A percentile compares a stretch with the other conserved stretches of the same genome.
Conservation (phyloP, 2,797 vertebrate genomes). For the Fundulus diaphanus region DNA sequence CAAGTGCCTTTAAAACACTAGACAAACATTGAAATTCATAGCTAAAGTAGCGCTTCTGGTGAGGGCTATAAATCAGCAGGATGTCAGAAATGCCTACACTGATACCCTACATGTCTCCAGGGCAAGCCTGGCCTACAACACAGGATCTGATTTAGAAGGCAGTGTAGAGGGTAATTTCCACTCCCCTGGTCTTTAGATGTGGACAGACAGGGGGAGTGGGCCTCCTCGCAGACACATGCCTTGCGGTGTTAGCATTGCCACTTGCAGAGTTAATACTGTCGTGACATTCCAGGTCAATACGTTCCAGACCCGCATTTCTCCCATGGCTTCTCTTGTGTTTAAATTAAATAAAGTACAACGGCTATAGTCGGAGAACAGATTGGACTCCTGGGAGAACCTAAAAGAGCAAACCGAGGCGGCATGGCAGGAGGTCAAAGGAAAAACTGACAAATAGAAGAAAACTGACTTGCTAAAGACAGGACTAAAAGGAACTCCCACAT, state of each 20-base stretch:
- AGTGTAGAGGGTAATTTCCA: constrained; percentile 49
- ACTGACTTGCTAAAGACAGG: constrained; percentile 13
- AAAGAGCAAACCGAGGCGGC: constrained; percentile 11
- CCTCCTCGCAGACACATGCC: constrained; percentile 67
- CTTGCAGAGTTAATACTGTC: constrained; percentile 63
- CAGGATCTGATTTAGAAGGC: constrained; percentile 61
- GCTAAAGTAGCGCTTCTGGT: constrained; percentile 14
- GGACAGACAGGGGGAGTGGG: constrained; percentile 49
- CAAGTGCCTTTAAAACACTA: constrained; percentile 8
- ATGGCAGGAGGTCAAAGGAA: constrained; percentile 21
- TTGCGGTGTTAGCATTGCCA: constrained; percentile 64
- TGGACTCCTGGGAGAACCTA: constrained; percentile 14
- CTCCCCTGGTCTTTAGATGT: constrained; percentile 66
- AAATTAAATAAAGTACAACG: constrained; percentile 5
- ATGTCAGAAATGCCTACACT: constrained; percentile 64
- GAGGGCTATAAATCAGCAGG: constrained; percentile 56
- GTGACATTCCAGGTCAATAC: constrained; percentile 70
- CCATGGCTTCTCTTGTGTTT: constrained; percentile 16
- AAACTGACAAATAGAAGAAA: constrained; percentile 17
- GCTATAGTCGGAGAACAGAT: constrained; percentile 3
- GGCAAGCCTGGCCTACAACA: constrained; percentile 42
- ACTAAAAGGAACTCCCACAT: constrained; percentile 39
- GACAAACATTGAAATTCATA: constrained; percentile 39
- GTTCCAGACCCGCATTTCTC: constrained; percentile 60
- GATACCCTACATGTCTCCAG: constrained; percentile 33